phyloP scores from a whole-genome alignment of 2,797 vertebrate species.

The Acanthiza pusilla region DNA sequence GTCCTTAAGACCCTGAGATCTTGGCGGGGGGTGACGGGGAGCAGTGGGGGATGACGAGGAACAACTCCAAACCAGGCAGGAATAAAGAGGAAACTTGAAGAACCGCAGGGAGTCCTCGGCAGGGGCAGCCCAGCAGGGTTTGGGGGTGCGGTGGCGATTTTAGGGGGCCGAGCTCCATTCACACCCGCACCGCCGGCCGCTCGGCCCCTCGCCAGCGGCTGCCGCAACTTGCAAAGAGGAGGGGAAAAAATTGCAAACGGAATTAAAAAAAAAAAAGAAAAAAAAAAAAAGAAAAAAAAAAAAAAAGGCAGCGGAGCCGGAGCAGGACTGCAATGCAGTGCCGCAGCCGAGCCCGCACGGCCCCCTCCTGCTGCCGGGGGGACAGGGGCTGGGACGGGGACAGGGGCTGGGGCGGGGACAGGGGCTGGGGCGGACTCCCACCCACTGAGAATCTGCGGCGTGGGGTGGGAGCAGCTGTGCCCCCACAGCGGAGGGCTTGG shows the following conservation, averaged over 20 bases:
- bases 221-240: neutral
- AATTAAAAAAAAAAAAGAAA: neutral
- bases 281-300: neutral
- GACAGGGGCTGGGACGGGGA: neutral
- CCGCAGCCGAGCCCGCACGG: neutral
- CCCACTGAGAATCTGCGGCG: neutral
- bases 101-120: rapidly evolving
- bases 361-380: neutral
- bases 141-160: neutral
- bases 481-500: neutral
- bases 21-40: neutral
- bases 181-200: neutral
- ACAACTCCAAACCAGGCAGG: neutral
- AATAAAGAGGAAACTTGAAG: neutral
- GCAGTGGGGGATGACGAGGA: rapidly evolving
- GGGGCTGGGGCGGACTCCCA: neutral
- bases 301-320: neutral
- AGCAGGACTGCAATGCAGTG: slow-evolving; percentile 70
- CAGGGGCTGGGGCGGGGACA: neutral
- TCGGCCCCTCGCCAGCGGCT: neutral
- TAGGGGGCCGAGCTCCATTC: neutral
- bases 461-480: neutral
- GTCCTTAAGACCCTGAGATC: neutral
- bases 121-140: neutral
- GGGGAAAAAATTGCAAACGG: slow-evolving; percentile 22